Conservation (phyloP, 2,113 vertebrate species). For the Sebastes fasciatus region DNA sequence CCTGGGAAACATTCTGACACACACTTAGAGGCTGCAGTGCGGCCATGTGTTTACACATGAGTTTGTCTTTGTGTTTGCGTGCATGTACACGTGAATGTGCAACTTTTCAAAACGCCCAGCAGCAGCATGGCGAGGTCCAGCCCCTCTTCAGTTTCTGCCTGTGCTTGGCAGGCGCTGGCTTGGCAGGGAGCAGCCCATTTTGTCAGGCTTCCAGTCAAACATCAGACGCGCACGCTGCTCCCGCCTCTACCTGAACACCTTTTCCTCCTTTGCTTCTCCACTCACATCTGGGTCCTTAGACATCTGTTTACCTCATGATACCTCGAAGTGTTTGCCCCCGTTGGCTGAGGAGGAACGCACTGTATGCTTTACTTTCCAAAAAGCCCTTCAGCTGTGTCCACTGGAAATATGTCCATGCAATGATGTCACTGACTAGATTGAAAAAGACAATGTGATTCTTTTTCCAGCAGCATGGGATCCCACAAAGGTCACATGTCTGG, state of each 20-base stretch:
- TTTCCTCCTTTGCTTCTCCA: slow-evolving; percentile 35
- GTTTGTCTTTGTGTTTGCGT: slow-evolving; percentile 33
- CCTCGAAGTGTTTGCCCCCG: slow-evolving; percentile 51
- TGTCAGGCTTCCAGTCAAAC: slow-evolving; percentile 79
- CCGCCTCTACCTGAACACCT: slow-evolving; percentile 47
- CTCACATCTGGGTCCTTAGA: slow-evolving; percentile 55
- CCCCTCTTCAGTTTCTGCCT: slow-evolving; percentile 71
- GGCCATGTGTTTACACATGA: neutral
- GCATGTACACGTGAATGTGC: slow-evolving; percentile 28
- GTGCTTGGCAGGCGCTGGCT: slow-evolving; percentile 64
- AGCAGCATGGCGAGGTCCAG: slow-evolving; percentile 66
- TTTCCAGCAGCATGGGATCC: neutral
- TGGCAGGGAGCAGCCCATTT: slow-evolving; percentile 71
- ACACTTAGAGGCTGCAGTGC: slow-evolving; percentile 47
- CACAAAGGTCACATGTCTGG: slow-evolving; percentile 35
- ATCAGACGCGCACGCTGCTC: slow-evolving; percentile 64
- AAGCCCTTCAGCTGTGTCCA: slow-evolving; percentile 39
- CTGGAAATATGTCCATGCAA: slow-evolving; percentile 7
- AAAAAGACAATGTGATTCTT: slow-evolving; percentile 10
- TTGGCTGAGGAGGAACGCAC: slow-evolving; percentile 24
- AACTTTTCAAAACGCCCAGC: slow-evolving; percentile 69
- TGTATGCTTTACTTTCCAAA: slow-evolving; percentile 30
- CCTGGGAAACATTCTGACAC: slow-evolving; percentile 73
- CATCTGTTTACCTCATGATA: slow-evolving; percentile 69
- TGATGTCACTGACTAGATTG: slow-evolving; percentile 30